Base-by-base conservation (phyloP, 2,888 invertebrate species). In the Noctua janthina region DNA sequence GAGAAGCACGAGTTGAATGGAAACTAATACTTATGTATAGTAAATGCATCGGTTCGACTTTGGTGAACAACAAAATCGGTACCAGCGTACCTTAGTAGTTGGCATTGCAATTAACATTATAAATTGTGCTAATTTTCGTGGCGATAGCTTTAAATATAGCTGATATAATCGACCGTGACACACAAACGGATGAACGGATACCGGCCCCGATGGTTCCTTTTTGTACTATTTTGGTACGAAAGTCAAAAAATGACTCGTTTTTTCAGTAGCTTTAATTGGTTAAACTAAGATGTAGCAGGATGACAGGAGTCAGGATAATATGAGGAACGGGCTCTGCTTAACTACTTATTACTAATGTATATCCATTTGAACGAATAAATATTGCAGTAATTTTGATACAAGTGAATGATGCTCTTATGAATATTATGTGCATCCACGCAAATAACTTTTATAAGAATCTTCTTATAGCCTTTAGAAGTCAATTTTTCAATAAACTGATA, bases 111-210 rank as follows among this genome's bases (percentile, higher is more conserved):
- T 56, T 64, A 39, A 68, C 68, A 68, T 68, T 62, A 68, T 7
- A 29, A 54, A 23, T 62, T 23, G 23, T 62, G 23, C 46, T 20
- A 39, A 35, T 78, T 79, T 79, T 39, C 23, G 43, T 67, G n/a
- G 51, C 17, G 13, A 78, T n/a, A 5, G 49, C 23, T 54, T 62
- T 54, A 59, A 78, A 67, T 83, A 78, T 46, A 78, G 49, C 70
- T 59, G n/a, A 70, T n/a, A 59, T 59, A 79, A 67, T 84, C 51
- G 71, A 70, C 56, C 83, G 64, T 83, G 84, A 83, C 81, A 49
- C 39, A 81, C 35, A 59, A 70, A 83, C 23, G 79, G 49, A n/a
- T 71, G 59, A 59, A 15, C 2, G 46, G 39, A n/a, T 59, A 67
- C 10, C 70, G 51, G 20, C 23, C 51, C 39, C 29, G 13, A 23